These are phyloP conservation scores for Rhinopomastus cyanomelas DNA, from an alignment of 2,113 vertebrate genomes.

Conservation along the genomic window DNA sequence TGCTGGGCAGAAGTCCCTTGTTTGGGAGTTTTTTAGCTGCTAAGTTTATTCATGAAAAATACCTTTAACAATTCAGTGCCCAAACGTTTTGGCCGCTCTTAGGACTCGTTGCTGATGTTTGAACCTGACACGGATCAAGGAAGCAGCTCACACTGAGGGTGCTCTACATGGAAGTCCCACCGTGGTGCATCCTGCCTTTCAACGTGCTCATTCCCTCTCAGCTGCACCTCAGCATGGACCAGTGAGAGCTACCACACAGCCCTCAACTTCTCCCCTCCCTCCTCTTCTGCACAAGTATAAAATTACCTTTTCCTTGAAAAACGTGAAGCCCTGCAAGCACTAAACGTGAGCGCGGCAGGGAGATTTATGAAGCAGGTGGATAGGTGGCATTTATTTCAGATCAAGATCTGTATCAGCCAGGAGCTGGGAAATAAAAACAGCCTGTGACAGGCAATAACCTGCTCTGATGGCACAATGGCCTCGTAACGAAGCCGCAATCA, in stretches of 20 bases:
- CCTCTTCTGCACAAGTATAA: not conserved
- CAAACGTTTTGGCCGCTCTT: not conserved
- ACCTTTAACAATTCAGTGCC: not conserved
- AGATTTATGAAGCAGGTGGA: conserved; percentile 3
- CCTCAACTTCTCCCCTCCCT: not conserved
- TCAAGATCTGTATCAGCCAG: conserved; percentile 7
- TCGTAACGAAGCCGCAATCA: conserved; percentile 62
- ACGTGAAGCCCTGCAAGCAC: not conserved
- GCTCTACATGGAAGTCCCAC: not conserved
- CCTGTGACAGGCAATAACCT: conserved; percentile 64
- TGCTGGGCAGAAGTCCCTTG: not conserved
- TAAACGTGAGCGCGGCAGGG: not conserved
- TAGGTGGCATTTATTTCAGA: conserved; percentile 32
- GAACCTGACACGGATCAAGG: not conserved
- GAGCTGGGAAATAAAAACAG: conserved; percentile 44
- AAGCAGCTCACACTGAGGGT: not conserved
- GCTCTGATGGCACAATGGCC: not conserved
- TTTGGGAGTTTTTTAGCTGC: not conserved
- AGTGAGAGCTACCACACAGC: not conserved
- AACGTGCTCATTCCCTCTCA: not conserved
- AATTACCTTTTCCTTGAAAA: conserved; percentile 5
- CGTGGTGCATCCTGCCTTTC: not conserved
- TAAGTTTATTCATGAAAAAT: not conserved
- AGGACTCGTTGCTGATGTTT: not conserved
- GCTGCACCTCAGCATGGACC: not conserved